These are phyloP conservation scores for Karalla daura DNA, from an alignment of 2,797 vertebrate genomes.

Conservation along the genomic window DNA sequence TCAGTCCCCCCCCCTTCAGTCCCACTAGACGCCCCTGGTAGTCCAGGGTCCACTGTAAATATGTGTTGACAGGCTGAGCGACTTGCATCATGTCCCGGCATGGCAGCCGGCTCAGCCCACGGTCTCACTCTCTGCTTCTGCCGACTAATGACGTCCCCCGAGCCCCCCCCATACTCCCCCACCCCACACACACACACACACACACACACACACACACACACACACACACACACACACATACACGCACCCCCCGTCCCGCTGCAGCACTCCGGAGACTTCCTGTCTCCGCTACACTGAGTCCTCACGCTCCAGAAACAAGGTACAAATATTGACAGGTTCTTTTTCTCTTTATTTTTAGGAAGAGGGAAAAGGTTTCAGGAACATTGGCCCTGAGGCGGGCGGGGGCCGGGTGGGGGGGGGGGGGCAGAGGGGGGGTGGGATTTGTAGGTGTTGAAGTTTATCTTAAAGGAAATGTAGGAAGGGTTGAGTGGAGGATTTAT, in stretches of 20 bases:
- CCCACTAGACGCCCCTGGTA: neutral
- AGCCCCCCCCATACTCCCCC: slow-evolving; percentile 19
- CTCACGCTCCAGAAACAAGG: neutral
- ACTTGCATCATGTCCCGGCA: slow-evolving; percentile 14
- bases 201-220: too few species aligned
- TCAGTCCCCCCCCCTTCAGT: too few species aligned
- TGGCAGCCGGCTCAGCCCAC: slow-evolving; percentile 26
- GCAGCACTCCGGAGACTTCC: slow-evolving; percentile 16
- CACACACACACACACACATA: too few species aligned
- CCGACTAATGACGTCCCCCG: slow-evolving; percentile 68
- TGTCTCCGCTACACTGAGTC: neutral
- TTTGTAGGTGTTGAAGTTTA: too few species aligned
- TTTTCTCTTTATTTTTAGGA: too few species aligned
- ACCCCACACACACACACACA: too few species aligned
- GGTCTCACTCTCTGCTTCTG: slow-evolving; percentile 43
- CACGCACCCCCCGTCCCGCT: neutral
- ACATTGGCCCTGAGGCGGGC: neutral
- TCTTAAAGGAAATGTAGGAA: too few species aligned
- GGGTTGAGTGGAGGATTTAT: too few species aligned
- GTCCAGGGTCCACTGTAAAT: slow-evolving; percentile 22
- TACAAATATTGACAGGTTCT: neutral
- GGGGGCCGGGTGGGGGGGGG: too few species aligned
- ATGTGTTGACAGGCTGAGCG: slow-evolving; percentile 48
- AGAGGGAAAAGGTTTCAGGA: slow-evolving; percentile 3
- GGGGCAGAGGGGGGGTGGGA: too few species aligned